phyloP scores from a whole-genome alignment of 2,888 invertebrate genomes.

The Eugnorisma glareosa region DNA sequence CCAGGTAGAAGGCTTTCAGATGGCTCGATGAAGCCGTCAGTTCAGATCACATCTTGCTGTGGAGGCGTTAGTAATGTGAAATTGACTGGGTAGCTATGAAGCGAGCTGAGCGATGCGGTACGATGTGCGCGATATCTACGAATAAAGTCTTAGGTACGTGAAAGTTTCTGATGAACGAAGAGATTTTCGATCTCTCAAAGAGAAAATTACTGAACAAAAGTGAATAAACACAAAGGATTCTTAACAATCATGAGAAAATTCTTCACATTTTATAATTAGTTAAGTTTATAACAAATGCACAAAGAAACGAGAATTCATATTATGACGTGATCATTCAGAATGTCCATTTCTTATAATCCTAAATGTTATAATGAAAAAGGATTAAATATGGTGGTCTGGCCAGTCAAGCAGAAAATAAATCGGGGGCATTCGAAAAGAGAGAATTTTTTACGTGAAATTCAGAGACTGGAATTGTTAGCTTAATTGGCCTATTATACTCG shows the following conservation, averaged over 20 bases:
- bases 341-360: neutral
- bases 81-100: neutral
- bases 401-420: neutral
- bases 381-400: neutral
- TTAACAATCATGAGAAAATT: conserved; percentile 46
- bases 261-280: conserved; percentile 28
- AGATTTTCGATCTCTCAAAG: neutral
- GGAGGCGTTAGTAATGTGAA: no score
- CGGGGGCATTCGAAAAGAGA: neutral
- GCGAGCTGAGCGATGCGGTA: neutral
- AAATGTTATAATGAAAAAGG: neutral
- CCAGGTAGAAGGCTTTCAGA: no score
- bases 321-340: conserved; percentile 14
- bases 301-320: conserved; percentile 38
- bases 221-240: conserved; percentile 42
- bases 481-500: neutral
- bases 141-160: neutral
- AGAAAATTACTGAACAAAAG: conserved; percentile 33
- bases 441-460: neutral
- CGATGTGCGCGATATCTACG: neutral
- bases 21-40: no score
- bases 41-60: no score
- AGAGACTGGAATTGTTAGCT: neutral
- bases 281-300: conserved; percentile 16
- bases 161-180: neutral